Base-by-base conservation (phyloP, 1,140 invertebrate genomes). In the Trigoniulus corallinus region DNA sequence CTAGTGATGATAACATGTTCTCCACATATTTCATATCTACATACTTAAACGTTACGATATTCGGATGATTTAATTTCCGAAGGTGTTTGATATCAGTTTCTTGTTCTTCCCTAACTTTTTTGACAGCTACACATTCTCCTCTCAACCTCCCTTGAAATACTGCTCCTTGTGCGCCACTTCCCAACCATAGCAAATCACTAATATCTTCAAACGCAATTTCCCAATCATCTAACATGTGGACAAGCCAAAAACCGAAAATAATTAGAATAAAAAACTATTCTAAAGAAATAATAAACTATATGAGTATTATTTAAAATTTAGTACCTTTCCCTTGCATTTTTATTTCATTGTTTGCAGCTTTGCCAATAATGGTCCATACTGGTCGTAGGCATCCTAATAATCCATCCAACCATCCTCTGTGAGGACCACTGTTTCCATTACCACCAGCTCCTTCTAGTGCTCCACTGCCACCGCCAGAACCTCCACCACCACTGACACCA, bases 41-140 rank as follows among this genome's bases (percentile, higher is more conserved):
- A 73, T 65, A 87, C 76, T 84, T 87, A 62, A 98, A 98, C 61
- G 88, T 81, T 44, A 98, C 89, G 59, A 98, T 89, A 64, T 98
- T 98, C 3, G 86, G 82, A 67, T 98, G 93, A 63, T 95, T 92
- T 24, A 98, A 74, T 69, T 95, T 93, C 41, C 85, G 71, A 24
- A 98, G 71, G 67, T 97, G 91, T 58, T 80, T 81, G 51, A 98
- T 94, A 62, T 98, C 88, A 21, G 91, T 94, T 66, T 98, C 93
- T 61, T 84, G 83, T 56, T 86, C 78, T 59, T 96, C 88, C 50
- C 80, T 73, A 4, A 98, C 86, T 69, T 97, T 96, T 67, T 98
- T 98, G 1, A 98, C 89, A 20, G 94, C 94, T 2, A 98, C 88
- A 60, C 78, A 77, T 66, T 85, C 80, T 53, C 80, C 82, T 54